A percentile compares a stretch with the other conserved stretches of the same genome.
Conservation (phyloP, 2,113 vertebrate species). For the Urocynchramus pylzowi region DNA sequence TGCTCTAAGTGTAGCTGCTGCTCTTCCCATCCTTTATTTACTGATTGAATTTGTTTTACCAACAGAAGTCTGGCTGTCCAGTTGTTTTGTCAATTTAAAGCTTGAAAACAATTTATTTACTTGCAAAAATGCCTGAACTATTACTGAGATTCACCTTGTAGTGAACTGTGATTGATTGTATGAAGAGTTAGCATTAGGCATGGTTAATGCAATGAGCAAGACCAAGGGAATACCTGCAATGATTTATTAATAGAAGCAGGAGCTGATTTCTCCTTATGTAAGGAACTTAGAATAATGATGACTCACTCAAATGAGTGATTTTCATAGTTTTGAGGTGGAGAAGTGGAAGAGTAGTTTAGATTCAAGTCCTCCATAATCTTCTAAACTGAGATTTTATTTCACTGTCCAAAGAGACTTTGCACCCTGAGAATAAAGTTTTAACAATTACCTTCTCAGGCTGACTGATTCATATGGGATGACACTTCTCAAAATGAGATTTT, state of each 20-base stretch:
- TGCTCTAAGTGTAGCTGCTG: conserved; percentile 13
- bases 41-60: background rate
- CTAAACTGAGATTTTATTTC: background rate
- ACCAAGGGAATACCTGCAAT: background rate
- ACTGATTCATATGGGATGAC: background rate
- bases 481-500: background rate
- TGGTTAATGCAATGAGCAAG: background rate
- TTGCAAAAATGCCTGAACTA: conserved; percentile 6
- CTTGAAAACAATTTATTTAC: conserved; percentile 40
- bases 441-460: background rate
- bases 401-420: background rate
- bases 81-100: background rate
- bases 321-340: background rate
- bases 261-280: background rate
- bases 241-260: background rate
- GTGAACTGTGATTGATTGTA: background rate
- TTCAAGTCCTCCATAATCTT: background rate
- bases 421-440: background rate
- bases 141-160: background rate
- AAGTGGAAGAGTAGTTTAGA: background rate
- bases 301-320: background rate
- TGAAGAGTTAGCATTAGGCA: background rate
- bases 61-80: background rate
- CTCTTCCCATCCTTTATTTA: background rate
- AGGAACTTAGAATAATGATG: background rate